Conservation (phyloP, 2,888 invertebrate genomes). For the Drosophila helvetica region DNA sequence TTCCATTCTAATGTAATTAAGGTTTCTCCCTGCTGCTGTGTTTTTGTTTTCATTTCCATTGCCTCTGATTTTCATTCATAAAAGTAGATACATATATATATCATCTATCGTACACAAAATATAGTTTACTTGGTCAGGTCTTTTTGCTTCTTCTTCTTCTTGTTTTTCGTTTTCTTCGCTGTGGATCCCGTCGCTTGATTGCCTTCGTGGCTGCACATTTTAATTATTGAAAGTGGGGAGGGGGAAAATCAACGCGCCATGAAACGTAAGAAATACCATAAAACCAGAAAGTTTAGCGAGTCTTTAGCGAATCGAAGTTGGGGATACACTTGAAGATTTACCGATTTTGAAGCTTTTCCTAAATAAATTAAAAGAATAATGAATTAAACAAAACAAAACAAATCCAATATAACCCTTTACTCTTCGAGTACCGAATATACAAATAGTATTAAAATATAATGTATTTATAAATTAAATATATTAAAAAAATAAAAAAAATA, state of each 20-base stretch:
- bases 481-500: no score
- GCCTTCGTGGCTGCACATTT: slow-evolving; percentile 40
- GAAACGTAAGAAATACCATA: slow-evolving; percentile 24
- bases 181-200: slow-evolving; percentile 22
- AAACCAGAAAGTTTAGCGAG: no score
- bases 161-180: slow-evolving; percentile 1
- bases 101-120: slow-evolving; percentile 3
- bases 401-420: no score
- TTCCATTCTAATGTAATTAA: slow-evolving; percentile 49
- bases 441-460: no score
- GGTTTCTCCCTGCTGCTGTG: slow-evolving; percentile 38
- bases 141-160: not conserved
- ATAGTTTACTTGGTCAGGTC: slow-evolving; percentile 59
- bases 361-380: no score
- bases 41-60: slow-evolving; percentile 12
- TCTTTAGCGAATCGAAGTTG: no score
- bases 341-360: no score
- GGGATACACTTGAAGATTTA: no score
- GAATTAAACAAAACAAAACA: no score
- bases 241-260: slow-evolving; percentile 51
- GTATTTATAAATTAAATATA: no score
- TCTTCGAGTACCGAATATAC: no score
- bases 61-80: slow-evolving; percentile 25
- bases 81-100: not conserved
- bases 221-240: slow-evolving; percentile 55